Percentiles rank a stretch among this genome's conserved stretches.
These are phyloP conservation scores for Sinella curviseta DNA, from an alignment of 1,140 invertebrate genomes.

Conservation along the genomic window DNA sequence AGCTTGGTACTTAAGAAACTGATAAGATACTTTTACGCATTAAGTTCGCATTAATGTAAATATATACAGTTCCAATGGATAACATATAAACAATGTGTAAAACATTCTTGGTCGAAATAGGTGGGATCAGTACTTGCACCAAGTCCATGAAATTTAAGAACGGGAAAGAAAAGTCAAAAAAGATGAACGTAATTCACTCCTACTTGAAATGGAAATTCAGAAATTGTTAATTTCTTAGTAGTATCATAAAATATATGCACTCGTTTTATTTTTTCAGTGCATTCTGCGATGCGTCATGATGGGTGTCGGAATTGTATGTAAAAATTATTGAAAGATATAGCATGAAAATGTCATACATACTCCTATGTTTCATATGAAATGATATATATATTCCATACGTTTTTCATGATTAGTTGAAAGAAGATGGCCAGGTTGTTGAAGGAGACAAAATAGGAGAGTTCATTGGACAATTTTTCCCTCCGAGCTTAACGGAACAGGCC, in stretches of 20 bases:
- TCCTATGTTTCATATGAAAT: too few species aligned
- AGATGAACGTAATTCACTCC: slow-evolving; percentile 28
- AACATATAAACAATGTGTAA: slow-evolving; percentile 29
- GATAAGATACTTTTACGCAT: background rate
- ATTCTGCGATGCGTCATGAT: slow-evolving; percentile 17
- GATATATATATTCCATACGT: background rate
- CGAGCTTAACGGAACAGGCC: background rate
- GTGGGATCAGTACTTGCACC: slow-evolving; percentile 26
- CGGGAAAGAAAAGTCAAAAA: slow-evolving; percentile 34
- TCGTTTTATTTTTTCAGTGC: background rate
- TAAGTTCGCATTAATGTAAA: slow-evolving; percentile 29
- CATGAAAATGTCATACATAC: too few species aligned
- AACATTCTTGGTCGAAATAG: too few species aligned
- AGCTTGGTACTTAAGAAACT: too few species aligned
- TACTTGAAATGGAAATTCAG: background rate
- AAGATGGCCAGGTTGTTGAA: background rate
- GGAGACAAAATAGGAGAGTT: background rate
- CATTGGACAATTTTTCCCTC: background rate
- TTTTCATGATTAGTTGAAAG: background rate
- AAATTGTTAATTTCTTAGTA: background rate
- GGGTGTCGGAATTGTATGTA: background rate
- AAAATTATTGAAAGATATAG: background rate
- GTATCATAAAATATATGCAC: background rate
- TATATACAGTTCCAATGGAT: slow-evolving; percentile 11
- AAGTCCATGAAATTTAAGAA: slow-evolving; percentile 45